These are phyloP conservation scores for Myathropa florea DNA, from an alignment of 2,888 invertebrate species.

Conservation along the genomic window DNA sequence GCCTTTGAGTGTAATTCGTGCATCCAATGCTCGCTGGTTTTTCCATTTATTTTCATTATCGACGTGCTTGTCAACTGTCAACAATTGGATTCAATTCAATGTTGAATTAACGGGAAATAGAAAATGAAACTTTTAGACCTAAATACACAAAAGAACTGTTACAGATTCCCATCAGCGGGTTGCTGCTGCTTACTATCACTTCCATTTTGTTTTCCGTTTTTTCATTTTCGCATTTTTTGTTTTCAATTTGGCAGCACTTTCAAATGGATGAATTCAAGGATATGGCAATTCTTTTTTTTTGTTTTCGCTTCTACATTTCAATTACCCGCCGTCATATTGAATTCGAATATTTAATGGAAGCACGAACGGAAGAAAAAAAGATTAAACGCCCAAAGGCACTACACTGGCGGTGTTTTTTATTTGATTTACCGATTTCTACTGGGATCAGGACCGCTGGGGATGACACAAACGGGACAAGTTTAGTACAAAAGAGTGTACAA, in stretches of 20 bases:
- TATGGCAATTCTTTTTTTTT: not conserved
- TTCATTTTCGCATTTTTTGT: not conserved
- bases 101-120: slow-evolving; percentile 51
- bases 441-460: not conserved
- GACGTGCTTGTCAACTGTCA: not conserved
- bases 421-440: slow-evolving; percentile 37
- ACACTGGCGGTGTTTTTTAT: slow-evolving; percentile 11
- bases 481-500: not conserved
- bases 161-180: not conserved
- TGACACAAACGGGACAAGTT: not conserved
- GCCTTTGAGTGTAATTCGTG: not conserved
- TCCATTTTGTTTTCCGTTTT: not conserved
- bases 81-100: slow-evolving; percentile 40
- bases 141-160: slow-evolving; percentile 7
- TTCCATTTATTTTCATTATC: not conserved
- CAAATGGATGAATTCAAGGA: not conserved
- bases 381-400: not conserved
- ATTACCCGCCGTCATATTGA: slow-evolving; percentile 77
- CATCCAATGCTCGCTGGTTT: not conserved
- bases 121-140: slow-evolving; percentile 42
- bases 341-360: slow-evolving; percentile 75
- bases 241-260: slow-evolving; percentile 3
- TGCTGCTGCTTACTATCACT: not conserved
- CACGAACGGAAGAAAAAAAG: not conserved
- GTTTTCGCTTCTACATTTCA: slow-evolving; percentile 72